phyloP scores from a whole-genome alignment of 2,888 invertebrate species.

The Eupithecia subumbrata region DNA sequence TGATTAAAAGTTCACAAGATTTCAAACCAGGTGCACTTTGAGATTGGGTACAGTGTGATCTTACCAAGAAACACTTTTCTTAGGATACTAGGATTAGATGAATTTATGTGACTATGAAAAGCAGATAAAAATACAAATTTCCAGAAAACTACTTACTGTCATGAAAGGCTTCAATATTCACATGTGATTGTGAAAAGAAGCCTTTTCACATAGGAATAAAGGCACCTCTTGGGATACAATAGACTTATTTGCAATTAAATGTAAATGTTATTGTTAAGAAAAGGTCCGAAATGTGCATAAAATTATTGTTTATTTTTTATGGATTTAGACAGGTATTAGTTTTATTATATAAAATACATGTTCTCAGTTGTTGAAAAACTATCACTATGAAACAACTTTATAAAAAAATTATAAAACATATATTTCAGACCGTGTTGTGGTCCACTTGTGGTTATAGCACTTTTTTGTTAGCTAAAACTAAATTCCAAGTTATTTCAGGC shows the following conservation, averaged over 20 bases:
- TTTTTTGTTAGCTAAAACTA: not conserved
- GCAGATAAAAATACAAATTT: conserved; percentile 16
- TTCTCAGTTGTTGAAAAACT: no score
- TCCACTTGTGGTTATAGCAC: not conserved
- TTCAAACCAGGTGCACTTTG: conserved; percentile 4
- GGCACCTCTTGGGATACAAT: conserved; percentile 44
- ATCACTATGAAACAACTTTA: not conserved
- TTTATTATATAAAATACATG: not conserved
- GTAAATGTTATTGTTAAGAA: not conserved
- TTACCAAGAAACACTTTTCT: not conserved
- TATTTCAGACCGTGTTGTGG: no score
- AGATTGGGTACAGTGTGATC: not conserved
- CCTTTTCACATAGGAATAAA: conserved; percentile 40
- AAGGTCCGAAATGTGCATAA: not conserved
- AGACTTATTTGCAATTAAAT: conserved; percentile 57
- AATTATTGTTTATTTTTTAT: not conserved
- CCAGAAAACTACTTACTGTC: conserved; percentile 34
- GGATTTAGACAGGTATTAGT: not conserved
- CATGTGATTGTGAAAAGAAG: conserved; percentile 34
- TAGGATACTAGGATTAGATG: not conserved
- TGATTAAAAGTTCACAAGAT: not conserved
- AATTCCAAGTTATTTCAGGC: not conserved
- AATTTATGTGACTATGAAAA: conserved; percentile 1
- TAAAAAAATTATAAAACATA: no score
- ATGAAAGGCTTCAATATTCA: conserved; percentile 30